Percentiles rank a stretch among this genome's conserved stretches.
Conservation (phyloP, 2,113 vertebrate genomes). For the Cygnus buccinator region DNA sequence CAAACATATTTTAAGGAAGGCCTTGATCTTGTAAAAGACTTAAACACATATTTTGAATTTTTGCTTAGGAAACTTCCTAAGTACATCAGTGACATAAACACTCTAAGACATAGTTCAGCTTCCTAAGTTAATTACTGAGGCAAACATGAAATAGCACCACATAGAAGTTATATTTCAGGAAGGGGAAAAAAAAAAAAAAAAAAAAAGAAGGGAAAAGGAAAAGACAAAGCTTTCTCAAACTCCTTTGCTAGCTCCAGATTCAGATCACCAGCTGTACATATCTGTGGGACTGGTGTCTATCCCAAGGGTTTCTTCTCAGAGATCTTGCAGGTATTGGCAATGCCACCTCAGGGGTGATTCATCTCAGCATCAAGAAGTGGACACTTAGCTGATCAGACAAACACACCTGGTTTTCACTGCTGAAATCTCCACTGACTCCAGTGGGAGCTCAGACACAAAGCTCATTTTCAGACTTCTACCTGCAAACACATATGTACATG, state of each 20-base stretch:
- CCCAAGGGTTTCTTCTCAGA: background rate
- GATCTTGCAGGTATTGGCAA: background rate
- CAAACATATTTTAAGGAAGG: constrained; percentile 24
- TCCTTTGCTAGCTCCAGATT: background rate
- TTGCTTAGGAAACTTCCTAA: constrained; percentile 11
- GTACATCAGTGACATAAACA: background rate
- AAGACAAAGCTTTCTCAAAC: background rate
- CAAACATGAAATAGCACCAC: background rate
- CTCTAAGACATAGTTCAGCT: background rate
- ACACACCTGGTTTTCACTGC: background rate
- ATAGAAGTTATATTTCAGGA: background rate
- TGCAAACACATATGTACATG: background rate
- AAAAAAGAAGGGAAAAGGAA: rapidly evolving
- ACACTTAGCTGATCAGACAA: rapidly evolving
- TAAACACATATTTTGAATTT: constrained; percentile 1
- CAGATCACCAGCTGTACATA: background rate
- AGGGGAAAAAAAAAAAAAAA: background rate
- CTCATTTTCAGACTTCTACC: background rate
- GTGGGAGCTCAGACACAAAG: background rate
- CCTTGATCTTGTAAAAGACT: constrained; percentile 9
- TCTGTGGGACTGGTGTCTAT: background rate
- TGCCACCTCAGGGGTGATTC: background rate
- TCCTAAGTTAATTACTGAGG: background rate
- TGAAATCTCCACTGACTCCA: background rate
- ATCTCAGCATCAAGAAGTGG: background rate